Conservation (phyloP, 2,888 invertebrate species). For the Sphecodes monilicornis region DNA sequence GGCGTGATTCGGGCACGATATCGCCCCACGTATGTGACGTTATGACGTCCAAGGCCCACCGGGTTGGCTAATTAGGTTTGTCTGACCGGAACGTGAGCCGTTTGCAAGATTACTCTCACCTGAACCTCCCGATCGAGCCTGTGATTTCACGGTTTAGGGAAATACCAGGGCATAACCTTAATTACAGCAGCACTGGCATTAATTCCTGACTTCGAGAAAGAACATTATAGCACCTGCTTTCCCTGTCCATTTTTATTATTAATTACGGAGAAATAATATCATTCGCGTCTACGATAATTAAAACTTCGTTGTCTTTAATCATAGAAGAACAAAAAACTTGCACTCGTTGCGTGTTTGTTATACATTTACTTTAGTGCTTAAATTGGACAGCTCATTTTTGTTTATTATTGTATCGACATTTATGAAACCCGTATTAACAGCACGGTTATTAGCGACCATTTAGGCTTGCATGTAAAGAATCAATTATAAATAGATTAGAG, state of each 20-base stretch:
- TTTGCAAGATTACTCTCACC: conserved; percentile 31
- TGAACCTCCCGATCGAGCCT: background rate
- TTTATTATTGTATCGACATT: no score
- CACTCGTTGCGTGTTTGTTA: no score
- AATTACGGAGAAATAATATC: background rate
- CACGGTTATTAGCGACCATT: no score
- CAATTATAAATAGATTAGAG: no score
- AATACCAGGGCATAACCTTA: background rate
- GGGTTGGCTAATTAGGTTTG: conserved; percentile 49
- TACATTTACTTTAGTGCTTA: no score
- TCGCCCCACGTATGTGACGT: conserved; percentile 4
- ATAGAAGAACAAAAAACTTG: no score
- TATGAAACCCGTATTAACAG: no score
- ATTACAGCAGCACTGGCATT: background rate
- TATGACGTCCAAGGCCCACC: conserved; percentile 35
- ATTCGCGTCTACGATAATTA: background rate
- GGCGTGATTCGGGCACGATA: background rate
- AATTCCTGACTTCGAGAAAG: no score
- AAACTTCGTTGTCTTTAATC: no score
- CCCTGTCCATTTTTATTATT: background rate
- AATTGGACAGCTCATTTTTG: no score
- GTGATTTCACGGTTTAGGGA: conserved; percentile 32
- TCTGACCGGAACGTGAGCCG: conserved; percentile 39
- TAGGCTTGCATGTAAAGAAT: no score
- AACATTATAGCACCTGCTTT: background rate